Evolutionary conservation across 2,888 invertebrate genomes (phyloP).

Genomic region (Oscheius myriophilus): DNA sequence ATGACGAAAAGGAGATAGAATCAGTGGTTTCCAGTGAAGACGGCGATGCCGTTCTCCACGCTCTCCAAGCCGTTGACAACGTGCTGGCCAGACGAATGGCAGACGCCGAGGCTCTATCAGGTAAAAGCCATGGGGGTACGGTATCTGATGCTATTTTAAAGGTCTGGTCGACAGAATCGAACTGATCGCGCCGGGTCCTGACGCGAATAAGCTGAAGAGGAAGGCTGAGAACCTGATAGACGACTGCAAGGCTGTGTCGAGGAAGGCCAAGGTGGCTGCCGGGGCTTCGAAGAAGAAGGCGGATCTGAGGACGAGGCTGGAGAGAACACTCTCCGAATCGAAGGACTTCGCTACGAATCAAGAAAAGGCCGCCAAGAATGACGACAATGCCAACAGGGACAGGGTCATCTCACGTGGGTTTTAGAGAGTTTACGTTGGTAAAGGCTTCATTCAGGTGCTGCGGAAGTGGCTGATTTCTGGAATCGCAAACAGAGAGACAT

Average conservation of each 20-base stretch:
- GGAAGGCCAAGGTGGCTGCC: constrained; percentile 50
- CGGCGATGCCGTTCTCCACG: constrained; percentile 34
- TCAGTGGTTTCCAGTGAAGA: constrained; percentile 28
- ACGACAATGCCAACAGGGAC: constrained; percentile 42
- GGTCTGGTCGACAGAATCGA: constrained; percentile 47
- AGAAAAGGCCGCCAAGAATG: constrained; percentile 44
- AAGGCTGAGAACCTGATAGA: constrained; percentile 55
- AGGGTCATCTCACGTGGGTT: constrained; percentile 50
- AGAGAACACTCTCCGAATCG: constrained; percentile 40
- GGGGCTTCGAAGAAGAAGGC: constrained; percentile 46
- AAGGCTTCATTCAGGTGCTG: not conserved
- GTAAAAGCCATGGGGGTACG: not conserved
- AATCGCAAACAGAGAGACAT: constrained; percentile 26
- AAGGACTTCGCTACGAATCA: constrained; percentile 36
- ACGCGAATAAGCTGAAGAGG: constrained; percentile 57
- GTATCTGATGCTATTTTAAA: not conserved
- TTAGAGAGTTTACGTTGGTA: not conserved
- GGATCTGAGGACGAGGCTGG: constrained; percentile 36
- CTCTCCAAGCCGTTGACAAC: constrained; percentile 44
- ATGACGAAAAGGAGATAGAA: constrained; percentile 48
- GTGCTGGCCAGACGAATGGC: constrained; percentile 46
- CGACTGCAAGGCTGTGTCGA: constrained; percentile 50
- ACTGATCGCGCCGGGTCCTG: constrained; percentile 54
- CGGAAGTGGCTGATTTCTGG: constrained; percentile 20
- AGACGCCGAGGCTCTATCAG: constrained; percentile 49